Base-by-base conservation (phyloP, 2,888 invertebrate genomes). In the Latrodectus elegans region DNA sequence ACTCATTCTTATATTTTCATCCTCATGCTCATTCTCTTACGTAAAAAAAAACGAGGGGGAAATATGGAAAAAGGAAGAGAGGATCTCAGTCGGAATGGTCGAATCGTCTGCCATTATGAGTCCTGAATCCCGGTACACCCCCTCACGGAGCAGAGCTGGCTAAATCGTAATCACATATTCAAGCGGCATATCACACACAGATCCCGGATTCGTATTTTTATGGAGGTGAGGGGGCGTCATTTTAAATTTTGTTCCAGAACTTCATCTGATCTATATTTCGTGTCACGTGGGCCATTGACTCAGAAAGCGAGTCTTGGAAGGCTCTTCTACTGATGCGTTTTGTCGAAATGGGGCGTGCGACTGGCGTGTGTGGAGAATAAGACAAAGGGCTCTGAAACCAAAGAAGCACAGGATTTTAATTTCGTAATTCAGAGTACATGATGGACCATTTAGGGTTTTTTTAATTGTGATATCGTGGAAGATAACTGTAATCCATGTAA, bases 151-250 rank as follows among this genome's bases (percentile, higher is more conserved):
- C 12, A 55, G 17, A 17, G 22, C 12, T 51, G 60, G 64, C 82
- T 87, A 82, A 87, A 83, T 74, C 82, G 82, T 88, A 88, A 88
- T 88, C 87, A 88, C 87, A 88, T 88, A 88, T 88, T 88, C 87
- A 88, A 83, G 87, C 68, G 67, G 82, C 87, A 74, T 88, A 77
- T 82, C 77, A 71, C 73, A 70, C 65, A 53, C 53, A 67, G 55
- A 53, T 65, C 65, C 52, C 15, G 68, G 53, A 76, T 84, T 70
- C 53, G 72, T 67, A 81, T 83, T 71, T 88, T 88, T 83, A 82
- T 82, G 83, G 87, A 38, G 80, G 70, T 80, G 80, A 80, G 75
- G 86, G 86, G 75, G 15, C 51, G 49, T 64, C 64, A 76, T 55
- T 85, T 85, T 79, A 75, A 80, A 80, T 70, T 79, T 79, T 80